phyloP scores from a whole-genome alignment of 1,140 invertebrate species.

The Harlomillsia oculata region DNA sequence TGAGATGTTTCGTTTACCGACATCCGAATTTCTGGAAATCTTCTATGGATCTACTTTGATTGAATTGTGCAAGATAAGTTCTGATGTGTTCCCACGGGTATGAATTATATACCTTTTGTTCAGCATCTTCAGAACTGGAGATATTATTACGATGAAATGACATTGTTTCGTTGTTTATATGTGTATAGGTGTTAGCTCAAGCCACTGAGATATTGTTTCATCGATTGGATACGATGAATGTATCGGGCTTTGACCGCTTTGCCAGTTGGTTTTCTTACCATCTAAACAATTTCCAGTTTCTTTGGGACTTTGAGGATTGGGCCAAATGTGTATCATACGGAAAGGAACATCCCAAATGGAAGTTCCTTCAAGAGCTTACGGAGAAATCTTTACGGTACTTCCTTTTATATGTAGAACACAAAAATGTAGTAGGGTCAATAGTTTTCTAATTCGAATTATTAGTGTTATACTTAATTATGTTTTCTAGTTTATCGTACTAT shows the following conservation, averaged over 20 bases:
- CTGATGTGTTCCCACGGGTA: conserved; percentile 91
- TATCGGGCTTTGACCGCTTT: conserved; percentile 91
- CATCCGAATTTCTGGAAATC: conserved; percentile 77
- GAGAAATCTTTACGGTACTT: conserved; percentile 73
- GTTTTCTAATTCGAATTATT: conserved; percentile 5
- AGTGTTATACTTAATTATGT: conserved; percentile 23
- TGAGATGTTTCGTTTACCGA: conserved; percentile 86
- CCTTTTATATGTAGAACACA: conserved; percentile 14
- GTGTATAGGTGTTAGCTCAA: conserved; percentile 67
- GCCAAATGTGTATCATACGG: conserved; percentile 73
- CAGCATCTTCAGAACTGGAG: too few relatives aligned
- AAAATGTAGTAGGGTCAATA: neutral
- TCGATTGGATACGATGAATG: conserved; percentile 93
- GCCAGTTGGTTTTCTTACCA: conserved; percentile 98
- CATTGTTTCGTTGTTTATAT: conserved; percentile 10
- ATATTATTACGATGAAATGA: too few relatives aligned
- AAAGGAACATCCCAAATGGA: conserved; percentile 82
- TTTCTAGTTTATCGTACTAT: conserved; percentile 81
- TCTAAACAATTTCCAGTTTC: conserved; percentile 97
- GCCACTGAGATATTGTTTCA: conserved; percentile 95
- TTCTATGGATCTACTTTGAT: conserved; percentile 94
- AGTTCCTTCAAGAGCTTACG: conserved; percentile 89
- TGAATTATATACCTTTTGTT: conserved; percentile 1
- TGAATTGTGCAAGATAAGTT: conserved; percentile 93
- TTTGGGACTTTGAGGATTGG: conserved; percentile 98